Conservation (phyloP, 2,888 invertebrate genomes). For the Polydrusus cervinus region DNA sequence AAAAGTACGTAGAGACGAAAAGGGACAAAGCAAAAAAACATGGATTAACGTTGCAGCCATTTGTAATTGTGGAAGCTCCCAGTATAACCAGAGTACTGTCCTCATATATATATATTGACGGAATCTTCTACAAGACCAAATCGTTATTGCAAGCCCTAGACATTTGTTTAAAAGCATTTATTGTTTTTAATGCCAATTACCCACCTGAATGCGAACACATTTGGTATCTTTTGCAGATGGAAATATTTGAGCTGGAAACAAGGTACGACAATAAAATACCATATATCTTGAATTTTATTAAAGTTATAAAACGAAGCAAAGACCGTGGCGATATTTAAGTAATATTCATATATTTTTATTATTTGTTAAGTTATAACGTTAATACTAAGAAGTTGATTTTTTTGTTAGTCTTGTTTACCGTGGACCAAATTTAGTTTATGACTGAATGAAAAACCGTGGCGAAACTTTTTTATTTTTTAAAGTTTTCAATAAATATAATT, state of each 20-base stretch:
- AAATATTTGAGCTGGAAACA: background rate
- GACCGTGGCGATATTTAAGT: too few relatives aligned
- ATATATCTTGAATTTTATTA: background rate
- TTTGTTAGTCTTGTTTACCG: background rate
- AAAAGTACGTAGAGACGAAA: too few relatives aligned
- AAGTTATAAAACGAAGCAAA: background rate
- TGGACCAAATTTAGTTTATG: background rate
- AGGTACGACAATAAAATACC: background rate
- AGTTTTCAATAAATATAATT: background rate
- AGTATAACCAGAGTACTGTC: background rate
- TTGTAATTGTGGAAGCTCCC: background rate
- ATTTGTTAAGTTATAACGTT: background rate
- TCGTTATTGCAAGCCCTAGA: background rate
- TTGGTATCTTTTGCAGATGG: background rate
- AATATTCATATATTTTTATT: background rate
- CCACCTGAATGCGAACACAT: background rate
- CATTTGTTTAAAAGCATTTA: background rate
- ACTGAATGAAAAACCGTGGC: background rate
- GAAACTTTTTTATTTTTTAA: background rate
- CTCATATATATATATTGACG: background rate
- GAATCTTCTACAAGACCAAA: background rate
- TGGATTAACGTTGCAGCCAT: background rate
- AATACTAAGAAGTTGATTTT: background rate
- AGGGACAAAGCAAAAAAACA: background rate
- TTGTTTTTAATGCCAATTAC: background rate